These are phyloP conservation scores for Pachypsylla venusta DNA, from an alignment of 1,140 invertebrate genomes.

Conservation along the genomic window DNA sequence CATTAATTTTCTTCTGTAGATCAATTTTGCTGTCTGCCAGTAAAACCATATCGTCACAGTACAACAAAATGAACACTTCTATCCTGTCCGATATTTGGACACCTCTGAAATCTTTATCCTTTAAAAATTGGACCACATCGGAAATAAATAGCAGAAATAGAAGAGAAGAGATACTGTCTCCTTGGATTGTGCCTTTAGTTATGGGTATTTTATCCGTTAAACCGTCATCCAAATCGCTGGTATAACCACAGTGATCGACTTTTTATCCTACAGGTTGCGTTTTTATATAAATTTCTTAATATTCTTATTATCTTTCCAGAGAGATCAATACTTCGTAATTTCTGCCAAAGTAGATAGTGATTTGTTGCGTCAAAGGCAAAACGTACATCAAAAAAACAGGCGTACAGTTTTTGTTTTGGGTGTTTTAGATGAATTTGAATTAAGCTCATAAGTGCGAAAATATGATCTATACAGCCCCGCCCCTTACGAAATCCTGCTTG, in stretches of 20 bases:
- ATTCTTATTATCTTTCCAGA: slow-evolving; percentile 20
- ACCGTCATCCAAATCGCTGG: neutral
- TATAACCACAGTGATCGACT: neutral
- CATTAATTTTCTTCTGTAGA: neutral
- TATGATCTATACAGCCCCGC: slow-evolving; percentile 16
- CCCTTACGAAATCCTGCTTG: slow-evolving; percentile 20
- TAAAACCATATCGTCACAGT: slow-evolving; percentile 16
- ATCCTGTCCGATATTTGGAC: neutral
- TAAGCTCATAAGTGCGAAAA: slow-evolving; percentile 17
- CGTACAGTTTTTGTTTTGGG: slow-evolving; percentile 18
- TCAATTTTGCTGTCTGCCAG: slow-evolving; percentile 9
- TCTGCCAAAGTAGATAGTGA: slow-evolving; percentile 20
- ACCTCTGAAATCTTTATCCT: neutral
- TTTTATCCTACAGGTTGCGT: slow-evolving; percentile 14
- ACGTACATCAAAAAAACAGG: slow-evolving; percentile 22
- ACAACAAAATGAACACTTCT: slow-evolving; percentile 14
- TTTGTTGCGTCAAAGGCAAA: slow-evolving; percentile 19
- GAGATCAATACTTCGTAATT: slow-evolving; percentile 18
- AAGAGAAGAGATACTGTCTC: neutral
- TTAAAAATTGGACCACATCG: neutral
- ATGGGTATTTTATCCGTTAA: neutral
- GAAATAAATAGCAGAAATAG: neutral
- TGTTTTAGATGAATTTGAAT: slow-evolving; percentile 17
- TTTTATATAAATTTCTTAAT: slow-evolving; percentile 19
- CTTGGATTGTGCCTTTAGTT: neutral